A percentile compares a stretch with the other conserved stretches of the same genome.
Conservation (phyloP, 2,888 invertebrate species). For the Tenodera sinensis region DNA sequence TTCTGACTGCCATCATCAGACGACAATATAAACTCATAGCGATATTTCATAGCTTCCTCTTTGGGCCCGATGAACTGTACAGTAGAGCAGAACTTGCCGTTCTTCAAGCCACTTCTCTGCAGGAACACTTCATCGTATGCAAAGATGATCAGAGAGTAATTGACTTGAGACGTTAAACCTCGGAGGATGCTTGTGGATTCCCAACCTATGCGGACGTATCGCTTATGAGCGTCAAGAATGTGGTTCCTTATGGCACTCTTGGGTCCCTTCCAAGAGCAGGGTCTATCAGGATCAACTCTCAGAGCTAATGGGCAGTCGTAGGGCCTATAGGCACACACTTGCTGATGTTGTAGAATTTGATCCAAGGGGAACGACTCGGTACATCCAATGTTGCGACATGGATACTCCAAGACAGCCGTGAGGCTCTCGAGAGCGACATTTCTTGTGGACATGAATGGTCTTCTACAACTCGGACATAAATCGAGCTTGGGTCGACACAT, state of each 20-base stretch:
- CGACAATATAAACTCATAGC: slow-evolving; percentile 4
- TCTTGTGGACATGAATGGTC: slow-evolving; percentile 36
- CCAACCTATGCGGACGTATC: background rate
- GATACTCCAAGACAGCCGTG: background rate
- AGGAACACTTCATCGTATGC: slow-evolving; percentile 15
- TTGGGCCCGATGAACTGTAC: slow-evolving; percentile 13
- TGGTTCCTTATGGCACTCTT: background rate
- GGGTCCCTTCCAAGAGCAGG: background rate
- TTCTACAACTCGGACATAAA: slow-evolving; percentile 59
- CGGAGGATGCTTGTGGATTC: background rate
- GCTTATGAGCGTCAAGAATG: background rate
- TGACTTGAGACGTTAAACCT: background rate
- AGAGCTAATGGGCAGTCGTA: background rate
- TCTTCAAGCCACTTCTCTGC: slow-evolving; percentile 10
- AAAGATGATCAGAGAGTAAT: slow-evolving; percentile 2
- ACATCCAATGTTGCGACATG: slow-evolving; percentile 7
- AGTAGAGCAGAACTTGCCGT: background rate
- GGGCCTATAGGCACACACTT: background rate
- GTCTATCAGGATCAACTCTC: background rate
- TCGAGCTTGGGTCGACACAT: slow-evolving; percentile 54
- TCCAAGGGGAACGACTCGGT: background rate
- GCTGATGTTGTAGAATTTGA: background rate
- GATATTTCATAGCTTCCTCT: background rate
- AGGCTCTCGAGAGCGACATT: background rate
- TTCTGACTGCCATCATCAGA: background rate